phyloP scores from a whole-genome alignment of 2,888 invertebrate genomes.

The Polyploca ridens region DNA sequence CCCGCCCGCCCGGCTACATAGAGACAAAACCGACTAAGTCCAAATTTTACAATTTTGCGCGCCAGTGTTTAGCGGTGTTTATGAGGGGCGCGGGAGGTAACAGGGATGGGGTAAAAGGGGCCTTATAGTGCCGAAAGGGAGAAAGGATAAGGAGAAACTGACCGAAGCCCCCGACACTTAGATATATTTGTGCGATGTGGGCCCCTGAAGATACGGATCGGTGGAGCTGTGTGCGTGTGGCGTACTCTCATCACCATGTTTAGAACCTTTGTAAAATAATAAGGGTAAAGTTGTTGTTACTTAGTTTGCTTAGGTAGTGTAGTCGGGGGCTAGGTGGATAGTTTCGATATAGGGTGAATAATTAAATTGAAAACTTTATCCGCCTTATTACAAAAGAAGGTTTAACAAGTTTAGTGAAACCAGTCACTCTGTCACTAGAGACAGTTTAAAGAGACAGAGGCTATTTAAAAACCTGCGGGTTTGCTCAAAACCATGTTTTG shows the following conservation, averaged over 20 bases:
- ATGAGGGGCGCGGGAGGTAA: constrained; percentile 57
- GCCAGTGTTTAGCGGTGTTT: constrained; percentile 78
- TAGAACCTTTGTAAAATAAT: constrained; percentile 70
- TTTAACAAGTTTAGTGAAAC: no score
- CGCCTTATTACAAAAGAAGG: no score
- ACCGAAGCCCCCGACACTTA: constrained; percentile 74
- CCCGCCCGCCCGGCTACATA: constrained; percentile 50
- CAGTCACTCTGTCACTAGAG: no score
- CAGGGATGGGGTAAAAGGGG: constrained; percentile 35
- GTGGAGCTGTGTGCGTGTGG: constrained; percentile 54
- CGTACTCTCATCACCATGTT: constrained; percentile 56
- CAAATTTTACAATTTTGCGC: constrained; percentile 79
- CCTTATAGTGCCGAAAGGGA: constrained; percentile 72
- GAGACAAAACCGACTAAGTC: constrained; percentile 60
- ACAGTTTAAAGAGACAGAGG: no score
- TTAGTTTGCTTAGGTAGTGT: constrained; percentile 43
- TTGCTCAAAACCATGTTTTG: no score
- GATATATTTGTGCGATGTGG: constrained; percentile 74
- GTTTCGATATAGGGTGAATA: constrained; percentile 36
- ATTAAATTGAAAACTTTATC: constrained; percentile 4
- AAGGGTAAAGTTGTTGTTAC: constrained; percentile 48
- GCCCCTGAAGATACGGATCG: constrained; percentile 70
- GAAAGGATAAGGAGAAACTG: constrained; percentile 75
- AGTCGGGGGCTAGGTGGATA: constrained; percentile 29
- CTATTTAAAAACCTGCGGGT: no score